Base-by-base conservation (phyloP, 2,888 invertebrate genomes). In the Agrotis segetum region DNA sequence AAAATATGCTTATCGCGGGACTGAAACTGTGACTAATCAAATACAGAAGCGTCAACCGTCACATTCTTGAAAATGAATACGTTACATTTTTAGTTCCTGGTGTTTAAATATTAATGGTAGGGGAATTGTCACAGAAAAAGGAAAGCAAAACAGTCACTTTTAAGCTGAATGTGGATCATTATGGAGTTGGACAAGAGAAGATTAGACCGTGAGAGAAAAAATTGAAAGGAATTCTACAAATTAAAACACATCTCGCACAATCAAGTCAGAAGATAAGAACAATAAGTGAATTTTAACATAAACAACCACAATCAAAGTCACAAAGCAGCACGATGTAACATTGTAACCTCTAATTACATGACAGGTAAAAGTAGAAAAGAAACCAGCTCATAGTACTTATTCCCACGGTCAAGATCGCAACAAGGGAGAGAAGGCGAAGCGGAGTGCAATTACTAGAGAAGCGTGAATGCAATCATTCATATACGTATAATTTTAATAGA, bases 361-460 rank as follows among this genome's bases (percentile, higher is more conserved):
- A 80, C 71, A 77, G 87, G 91, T 92, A 92, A 92, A 92, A 92
- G 92, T 90, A 85, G 90, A 91, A 92, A 85, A 85, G 86, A 84
- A 92, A 91, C 89, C 83, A 85, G 86, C 86, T 80, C 84, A 81
- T 77, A 84, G 75, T 83, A 84, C 80, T 69, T 81, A 68, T 94
- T 94, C 94, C 91, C 94, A 94, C 93, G 94, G 91, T 88, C 91
- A 91, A 89, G 89, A 87, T 88, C 81, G 83, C 87, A 87, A 87
- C 86, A 88, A 86, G 87, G 82, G 88, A 88, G 88, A 90, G 86
- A 87, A 84, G 66, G 69, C 75, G 61, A 67, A 50, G 55, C 67
- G 66, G 64, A 68, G 65, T 74, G 82, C 76, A 86, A 87, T 87
- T 86, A 83, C 79, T 81, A 77, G 71, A 79, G 73, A 73, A 67